These are phyloP conservation scores for Engraulis encrasicolus DNA, from an alignment of 2,113 vertebrate genomes.

Conservation along the genomic window DNA sequence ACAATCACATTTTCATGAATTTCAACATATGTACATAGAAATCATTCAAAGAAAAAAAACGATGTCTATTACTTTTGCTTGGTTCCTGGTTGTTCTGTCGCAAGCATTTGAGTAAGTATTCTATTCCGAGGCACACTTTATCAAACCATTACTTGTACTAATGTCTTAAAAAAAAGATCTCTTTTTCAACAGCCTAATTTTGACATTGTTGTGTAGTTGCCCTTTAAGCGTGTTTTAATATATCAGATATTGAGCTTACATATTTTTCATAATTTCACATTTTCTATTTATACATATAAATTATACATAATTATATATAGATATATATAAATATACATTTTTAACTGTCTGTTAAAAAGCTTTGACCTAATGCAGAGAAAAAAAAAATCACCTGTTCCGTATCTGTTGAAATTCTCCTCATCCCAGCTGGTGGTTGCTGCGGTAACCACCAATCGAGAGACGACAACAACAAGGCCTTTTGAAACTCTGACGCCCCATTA, in stretches of 20 bases:
- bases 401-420: background rate
- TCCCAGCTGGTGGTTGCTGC: background rate
- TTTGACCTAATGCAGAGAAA: background rate
- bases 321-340: constrained; percentile 14
- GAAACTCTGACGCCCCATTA: background rate
- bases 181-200: constrained; percentile 28
- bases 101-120: constrained; percentile 32
- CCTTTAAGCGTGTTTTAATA: constrained; percentile 18
- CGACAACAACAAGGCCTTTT: background rate
- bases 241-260: constrained; percentile 49
- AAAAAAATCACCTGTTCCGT: constrained; percentile 8
- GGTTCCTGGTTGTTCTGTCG: background rate
- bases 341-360: constrained; percentile 2
- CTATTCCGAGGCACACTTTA: constrained; percentile 45
- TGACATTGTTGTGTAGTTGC: constrained; percentile 10
- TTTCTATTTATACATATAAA: constrained; percentile 62
- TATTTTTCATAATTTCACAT: constrained; percentile 56
- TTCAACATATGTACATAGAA: background rate
- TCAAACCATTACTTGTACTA: constrained; percentile 41
- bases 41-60: background rate
- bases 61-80: constrained; percentile 14
- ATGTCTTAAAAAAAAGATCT: constrained; percentile 28
- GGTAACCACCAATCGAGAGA: background rate
- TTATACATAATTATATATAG: too few relatives aligned
- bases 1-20: background rate